These are phyloP conservation scores for Crematogaster levior DNA, from an alignment of 2,888 invertebrate species.

Conservation along the genomic window DNA sequence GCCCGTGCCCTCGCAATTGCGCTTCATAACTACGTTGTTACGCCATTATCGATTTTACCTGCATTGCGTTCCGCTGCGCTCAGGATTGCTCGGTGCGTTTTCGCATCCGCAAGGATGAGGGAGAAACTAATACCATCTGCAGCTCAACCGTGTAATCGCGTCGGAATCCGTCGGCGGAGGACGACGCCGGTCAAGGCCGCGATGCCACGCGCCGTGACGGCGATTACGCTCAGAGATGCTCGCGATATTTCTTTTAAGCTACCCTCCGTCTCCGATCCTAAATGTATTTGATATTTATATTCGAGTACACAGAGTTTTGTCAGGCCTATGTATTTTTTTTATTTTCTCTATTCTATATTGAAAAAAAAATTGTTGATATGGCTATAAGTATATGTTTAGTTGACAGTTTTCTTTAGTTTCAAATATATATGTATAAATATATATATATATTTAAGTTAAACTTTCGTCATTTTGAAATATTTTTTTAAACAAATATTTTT, in stretches of 20 bases:
- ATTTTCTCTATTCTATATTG: too few species aligned
- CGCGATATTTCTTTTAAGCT: conserved; percentile 6
- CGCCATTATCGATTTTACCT: conserved; percentile 36
- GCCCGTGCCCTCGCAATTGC: conserved; percentile 22
- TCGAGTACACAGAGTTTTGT: not conserved
- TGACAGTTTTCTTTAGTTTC: not conserved
- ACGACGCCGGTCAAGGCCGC: conserved; percentile 48
- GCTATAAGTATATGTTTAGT: too few species aligned
- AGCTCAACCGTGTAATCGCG: conserved; percentile 35
- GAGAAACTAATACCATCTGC: conserved; percentile 22
- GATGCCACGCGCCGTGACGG: conserved; percentile 22
- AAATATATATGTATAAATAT: too few species aligned
- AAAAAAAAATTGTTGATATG: too few species aligned
- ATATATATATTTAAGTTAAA: too few species aligned
- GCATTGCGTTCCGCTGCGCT: conserved; percentile 30
- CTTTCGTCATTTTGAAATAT: too few species aligned
- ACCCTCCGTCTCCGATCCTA: not conserved
- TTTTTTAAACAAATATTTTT: too few species aligned
- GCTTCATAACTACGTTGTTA: conserved; percentile 26
- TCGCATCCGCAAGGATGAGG: conserved; percentile 27
- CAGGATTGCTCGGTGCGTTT: conserved; percentile 31
- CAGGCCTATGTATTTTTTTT: not conserved
- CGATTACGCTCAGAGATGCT: conserved; percentile 18
- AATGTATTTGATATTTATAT: not conserved
- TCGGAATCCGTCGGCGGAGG: conserved; percentile 31